These are phyloP conservation scores for Plebejus argus DNA, from an alignment of 2,888 invertebrate genomes.

Conservation along the genomic window DNA sequence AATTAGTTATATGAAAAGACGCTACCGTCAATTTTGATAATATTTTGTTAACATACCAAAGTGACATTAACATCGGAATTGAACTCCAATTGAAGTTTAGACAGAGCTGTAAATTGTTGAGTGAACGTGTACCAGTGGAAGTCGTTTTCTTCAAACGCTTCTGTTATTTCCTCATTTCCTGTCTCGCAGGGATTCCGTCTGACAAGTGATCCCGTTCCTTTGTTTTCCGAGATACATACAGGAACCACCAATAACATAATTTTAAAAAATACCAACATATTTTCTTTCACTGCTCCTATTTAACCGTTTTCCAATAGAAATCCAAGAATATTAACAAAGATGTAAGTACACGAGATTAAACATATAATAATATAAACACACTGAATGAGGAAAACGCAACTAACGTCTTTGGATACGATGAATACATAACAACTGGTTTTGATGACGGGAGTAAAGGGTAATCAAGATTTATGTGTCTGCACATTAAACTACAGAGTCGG, in stretches of 20 bases:
- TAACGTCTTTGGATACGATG: background rate
- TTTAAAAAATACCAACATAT: background rate
- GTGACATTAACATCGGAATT: slow-evolving; percentile 16
- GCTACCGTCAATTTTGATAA: too few relatives aligned
- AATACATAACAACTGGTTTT: background rate
- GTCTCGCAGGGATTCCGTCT: slow-evolving; percentile 23
- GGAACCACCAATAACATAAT: background rate
- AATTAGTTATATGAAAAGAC: too few relatives aligned
- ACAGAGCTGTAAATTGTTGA: background rate
- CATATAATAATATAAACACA: background rate
- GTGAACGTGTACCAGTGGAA: slow-evolving; percentile 26
- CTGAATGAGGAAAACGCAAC: slow-evolving; percentile 9
- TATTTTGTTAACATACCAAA: slow-evolving; percentile 17
- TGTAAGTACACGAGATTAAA: background rate
- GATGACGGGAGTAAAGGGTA: background rate
- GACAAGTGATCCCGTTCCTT: slow-evolving; percentile 14
- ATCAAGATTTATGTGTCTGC: background rate
- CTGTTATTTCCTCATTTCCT: slow-evolving; percentile 14
- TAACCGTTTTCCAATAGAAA: background rate
- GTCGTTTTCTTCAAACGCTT: slow-evolving; percentile 23
- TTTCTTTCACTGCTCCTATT: background rate
- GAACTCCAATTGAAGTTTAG: background rate
- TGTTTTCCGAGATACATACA: background rate
- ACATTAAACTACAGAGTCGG: background rate
- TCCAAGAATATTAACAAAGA: background rate